These are phyloP conservation scores for Habropoda laboriosa DNA, from an alignment of 1,140 invertebrate species.

Conservation along the genomic window DNA sequence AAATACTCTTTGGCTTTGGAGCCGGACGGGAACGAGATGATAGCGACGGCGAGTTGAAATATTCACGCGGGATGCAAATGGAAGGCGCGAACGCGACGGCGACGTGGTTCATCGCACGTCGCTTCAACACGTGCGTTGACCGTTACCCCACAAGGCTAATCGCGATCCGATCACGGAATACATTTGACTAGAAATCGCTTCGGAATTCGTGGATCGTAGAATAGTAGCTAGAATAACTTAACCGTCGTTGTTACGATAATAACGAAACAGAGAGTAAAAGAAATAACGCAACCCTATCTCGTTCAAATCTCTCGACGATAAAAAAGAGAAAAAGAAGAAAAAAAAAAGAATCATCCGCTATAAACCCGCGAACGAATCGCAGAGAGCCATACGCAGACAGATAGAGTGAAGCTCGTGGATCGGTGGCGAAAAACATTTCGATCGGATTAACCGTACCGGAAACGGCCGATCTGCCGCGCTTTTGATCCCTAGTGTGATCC, in stretches of 20 bases:
- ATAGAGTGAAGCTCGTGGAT: background rate
- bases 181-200: background rate
- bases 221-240: too few relatives aligned
- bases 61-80: conserved; percentile 14
- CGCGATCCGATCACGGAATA: background rate
- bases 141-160: background rate
- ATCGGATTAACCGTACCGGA: conserved; percentile 6
- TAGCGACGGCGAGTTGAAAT: background rate
- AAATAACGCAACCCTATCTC: too few relatives aligned
- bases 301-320: too few relatives aligned
- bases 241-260: too few relatives aligned
- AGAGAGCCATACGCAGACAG: too few relatives aligned
- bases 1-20: background rate
- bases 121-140: background rate
- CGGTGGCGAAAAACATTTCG: conserved; percentile 14
- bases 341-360: background rate
- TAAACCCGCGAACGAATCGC: too few relatives aligned
- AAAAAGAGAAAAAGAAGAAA: background rate
- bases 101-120: background rate
- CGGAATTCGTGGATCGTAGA: background rate
- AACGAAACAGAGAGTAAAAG: background rate
- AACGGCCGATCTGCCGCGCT: conserved; percentile 8
- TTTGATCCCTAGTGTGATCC: conserved; percentile 1
- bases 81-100: background rate
- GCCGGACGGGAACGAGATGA: background rate